These are phyloP conservation scores for Prionailurus viverrinus DNA, from an alignment of 2,113 vertebrate species.

Conservation along the genomic window DNA sequence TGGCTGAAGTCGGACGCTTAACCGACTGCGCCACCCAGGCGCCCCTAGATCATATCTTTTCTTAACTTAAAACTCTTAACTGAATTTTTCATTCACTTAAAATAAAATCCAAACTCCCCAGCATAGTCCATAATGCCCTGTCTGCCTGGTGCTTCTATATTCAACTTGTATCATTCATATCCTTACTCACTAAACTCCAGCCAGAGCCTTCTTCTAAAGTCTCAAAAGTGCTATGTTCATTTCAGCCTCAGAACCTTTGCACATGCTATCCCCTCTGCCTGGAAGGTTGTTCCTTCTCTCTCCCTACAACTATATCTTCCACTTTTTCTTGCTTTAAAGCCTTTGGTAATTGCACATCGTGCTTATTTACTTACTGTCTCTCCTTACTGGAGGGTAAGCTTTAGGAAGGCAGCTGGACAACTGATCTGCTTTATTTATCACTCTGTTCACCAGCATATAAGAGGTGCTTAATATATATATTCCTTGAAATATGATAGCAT, in stretches of 20 bases:
- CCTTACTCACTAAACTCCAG: not conserved
- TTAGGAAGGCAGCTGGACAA: not conserved
- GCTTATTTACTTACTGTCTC: not conserved
- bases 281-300: not conserved
- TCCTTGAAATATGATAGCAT: not conserved
- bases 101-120: slow-evolving; percentile 25
- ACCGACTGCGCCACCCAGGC: no score
- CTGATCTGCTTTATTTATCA: not conserved
- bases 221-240: not conserved
- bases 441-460: not conserved
- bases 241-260: not conserved
- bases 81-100: not conserved
- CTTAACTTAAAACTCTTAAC: not conserved
- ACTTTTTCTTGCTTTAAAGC: not conserved
- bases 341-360: not conserved
- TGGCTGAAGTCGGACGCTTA: no score
- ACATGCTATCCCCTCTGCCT: not conserved
- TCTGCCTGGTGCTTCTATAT: not conserved
- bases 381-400: not conserved
- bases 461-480: not conserved
- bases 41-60: not conserved
- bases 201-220: not conserved
- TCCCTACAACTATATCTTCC: not conserved
- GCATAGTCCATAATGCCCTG: not conserved
- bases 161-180: not conserved